Evolutionary conservation across 2,797 vertebrate species (phyloP), one percentile per base, ranked within the genome.

Genomic region (Lophotriccus pileatus): DNA sequence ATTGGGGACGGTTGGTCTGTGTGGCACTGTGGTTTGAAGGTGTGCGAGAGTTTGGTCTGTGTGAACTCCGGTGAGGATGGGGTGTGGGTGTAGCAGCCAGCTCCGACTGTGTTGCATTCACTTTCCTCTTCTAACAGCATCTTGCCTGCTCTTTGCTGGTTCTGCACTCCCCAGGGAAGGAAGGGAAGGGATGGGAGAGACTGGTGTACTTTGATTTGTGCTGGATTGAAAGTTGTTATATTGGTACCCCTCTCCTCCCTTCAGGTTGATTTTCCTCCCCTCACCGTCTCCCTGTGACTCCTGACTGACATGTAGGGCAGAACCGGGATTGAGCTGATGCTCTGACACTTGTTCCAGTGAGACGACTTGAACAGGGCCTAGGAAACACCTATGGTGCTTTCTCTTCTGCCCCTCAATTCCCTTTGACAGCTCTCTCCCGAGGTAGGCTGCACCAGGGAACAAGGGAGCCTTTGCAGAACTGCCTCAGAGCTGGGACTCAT

Each of bases 71-170:
- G 77, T 83, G 91, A 93, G 81, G 87, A 95, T 94, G 91, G 62
- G 88, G 46, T 67, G 41, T 89, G 90, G 95, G 81, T 93, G 90
- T 92, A 94, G 94, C 94, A 94, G 91, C 88, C 88, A 84, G 79
- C 82, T 79, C 3, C 0, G 73, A 79, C 77, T 90, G 86, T 9
- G 46, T 95, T 93, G 94, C 89, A 56, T 96, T 95, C 60, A 86
- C 81, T 94, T 91, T 93, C 89, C 76, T 94, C 53, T 95, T 94
- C 93, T 97, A 96, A 95, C 95, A 96, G 68, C 88, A 87, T 88
- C 64, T 96, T 92, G 91, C 91, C 94, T 92, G 93, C 93, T 90
- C 82, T 93, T 63, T 89, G 94, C 91, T 92, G 87, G 83, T 94
- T 88, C 94, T 79, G 77, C 88, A 52, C 79, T 93, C 86, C 81